A percentile compares a stretch with the other conserved stretches of the same genome.
phyloP scores from a whole-genome alignment of 2,888 invertebrate genomes.

The Tipula lateralis region DNA sequence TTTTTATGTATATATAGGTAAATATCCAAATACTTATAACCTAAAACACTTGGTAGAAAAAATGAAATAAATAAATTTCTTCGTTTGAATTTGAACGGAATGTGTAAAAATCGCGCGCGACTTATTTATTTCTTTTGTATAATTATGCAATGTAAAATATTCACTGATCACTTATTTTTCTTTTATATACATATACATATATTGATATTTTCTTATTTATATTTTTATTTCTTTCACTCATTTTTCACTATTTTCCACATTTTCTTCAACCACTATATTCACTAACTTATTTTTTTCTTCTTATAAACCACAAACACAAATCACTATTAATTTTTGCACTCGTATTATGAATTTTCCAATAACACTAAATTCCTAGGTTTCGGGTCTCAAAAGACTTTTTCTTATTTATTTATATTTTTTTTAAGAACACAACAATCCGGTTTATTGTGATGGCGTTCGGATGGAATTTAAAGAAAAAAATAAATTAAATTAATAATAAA shows the following conservation, averaged over 20 bases:
- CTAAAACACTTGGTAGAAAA: not conserved
- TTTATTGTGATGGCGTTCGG: constrained; percentile 28
- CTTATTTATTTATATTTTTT: not conserved
- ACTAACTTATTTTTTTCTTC: not conserved
- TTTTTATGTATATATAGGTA: not conserved
- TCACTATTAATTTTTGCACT: not conserved
- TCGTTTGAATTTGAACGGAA: not conserved
- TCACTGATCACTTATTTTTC: not conserved
- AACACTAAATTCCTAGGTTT: constrained; percentile 27
- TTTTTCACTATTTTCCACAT: not conserved
- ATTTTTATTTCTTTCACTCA: not conserved
- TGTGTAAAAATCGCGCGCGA: not conserved
- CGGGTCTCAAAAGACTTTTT: not conserved
- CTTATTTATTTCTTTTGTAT: not conserved
- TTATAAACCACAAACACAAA: not conserved
- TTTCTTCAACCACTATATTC: not conserved
- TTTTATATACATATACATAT: not conserved
- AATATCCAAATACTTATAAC: not conserved
- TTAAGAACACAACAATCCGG: not conserved
- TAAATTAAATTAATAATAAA: not conserved
- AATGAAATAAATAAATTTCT: not conserved
- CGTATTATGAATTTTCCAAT: not conserved
- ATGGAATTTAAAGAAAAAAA: constrained; percentile 20
- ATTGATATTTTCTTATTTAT: not conserved
- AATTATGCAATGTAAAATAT: constrained; percentile 19